These are phyloP conservation scores for Hyperopisus bebe DNA, from an alignment of 2,113 vertebrate species.

Conservation along the genomic window DNA sequence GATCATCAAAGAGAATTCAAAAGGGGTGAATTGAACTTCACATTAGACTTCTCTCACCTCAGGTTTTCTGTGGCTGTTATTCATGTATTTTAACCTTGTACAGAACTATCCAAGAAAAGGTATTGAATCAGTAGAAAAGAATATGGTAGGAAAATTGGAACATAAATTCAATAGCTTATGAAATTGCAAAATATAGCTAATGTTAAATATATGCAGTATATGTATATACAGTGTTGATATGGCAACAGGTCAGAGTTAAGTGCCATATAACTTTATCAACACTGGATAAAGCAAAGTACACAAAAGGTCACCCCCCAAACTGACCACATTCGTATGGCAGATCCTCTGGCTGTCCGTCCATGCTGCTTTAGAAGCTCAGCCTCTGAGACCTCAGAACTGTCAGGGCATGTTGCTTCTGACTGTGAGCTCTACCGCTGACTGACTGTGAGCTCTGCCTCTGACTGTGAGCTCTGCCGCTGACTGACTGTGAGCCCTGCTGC, in stretches of 20 bases:
- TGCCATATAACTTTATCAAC: neutral
- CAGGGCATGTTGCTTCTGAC: too few species aligned
- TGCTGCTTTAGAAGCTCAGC: neutral
- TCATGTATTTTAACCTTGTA: constrained; percentile 3
- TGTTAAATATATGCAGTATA: neutral
- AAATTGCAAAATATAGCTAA: neutral
- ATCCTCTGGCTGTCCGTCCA: neutral
- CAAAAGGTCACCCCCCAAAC: neutral
- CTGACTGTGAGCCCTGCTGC: too few species aligned
- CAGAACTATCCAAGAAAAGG: neutral
- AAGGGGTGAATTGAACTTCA: neutral
- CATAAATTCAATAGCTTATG: neutral
- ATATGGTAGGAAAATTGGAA: neutral
- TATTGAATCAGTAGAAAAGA: neutral
- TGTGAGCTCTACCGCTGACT: too few species aligned
- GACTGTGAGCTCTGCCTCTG: too few species aligned
- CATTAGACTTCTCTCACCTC: neutral
- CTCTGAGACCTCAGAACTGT: neutral
- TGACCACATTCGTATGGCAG: neutral
- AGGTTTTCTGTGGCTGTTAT: neutral
- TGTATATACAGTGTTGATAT: neutral
- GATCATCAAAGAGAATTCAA: neutral
- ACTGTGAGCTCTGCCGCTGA: too few species aligned
- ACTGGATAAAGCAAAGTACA: neutral
- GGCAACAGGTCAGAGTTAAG: neutral